These are phyloP conservation scores for Bos taurus DNA, from an alignment of 2,113 vertebrate species.

Conservation along the genomic window DNA sequence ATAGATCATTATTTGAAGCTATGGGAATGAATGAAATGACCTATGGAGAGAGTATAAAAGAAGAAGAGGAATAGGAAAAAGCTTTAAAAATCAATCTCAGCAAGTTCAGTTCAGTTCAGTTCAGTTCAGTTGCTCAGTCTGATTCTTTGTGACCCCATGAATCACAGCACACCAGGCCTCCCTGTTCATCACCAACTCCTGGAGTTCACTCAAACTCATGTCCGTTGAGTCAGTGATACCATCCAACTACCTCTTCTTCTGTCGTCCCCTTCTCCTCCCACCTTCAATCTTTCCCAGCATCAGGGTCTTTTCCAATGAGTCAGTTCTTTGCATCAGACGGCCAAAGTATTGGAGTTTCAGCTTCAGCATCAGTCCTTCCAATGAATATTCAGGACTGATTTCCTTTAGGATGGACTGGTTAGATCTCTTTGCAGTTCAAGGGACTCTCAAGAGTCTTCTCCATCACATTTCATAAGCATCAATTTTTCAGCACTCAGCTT, in stretches of 20 bases:
- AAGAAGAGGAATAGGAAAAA: not conserved
- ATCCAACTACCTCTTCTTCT: not conserved
- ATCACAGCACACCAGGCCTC: not conserved
- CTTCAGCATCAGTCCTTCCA: not conserved
- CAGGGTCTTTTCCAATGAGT: not conserved
- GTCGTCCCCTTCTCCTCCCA: not conserved
- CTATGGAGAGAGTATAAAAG: not conserved
- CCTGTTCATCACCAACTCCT: not conserved
- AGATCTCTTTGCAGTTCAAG: not conserved
- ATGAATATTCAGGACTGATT: not conserved
- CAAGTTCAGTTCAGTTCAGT: not conserved
- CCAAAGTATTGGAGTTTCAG: not conserved
- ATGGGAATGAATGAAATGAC: not conserved
- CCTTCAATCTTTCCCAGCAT: not conserved
- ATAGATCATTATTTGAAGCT: not conserved
- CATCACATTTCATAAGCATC: not conserved
- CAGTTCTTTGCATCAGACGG: not conserved
- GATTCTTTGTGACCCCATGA: not conserved
- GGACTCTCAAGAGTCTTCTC: not conserved
- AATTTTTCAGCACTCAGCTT: not conserved
- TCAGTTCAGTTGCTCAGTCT: not conserved
- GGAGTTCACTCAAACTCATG: not conserved
- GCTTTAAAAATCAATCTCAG: not conserved
- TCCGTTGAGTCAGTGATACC: not conserved
- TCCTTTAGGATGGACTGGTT: not conserved